Base-by-base conservation (phyloP, 1,140 invertebrate species). In the Heterodera carotae region DNA sequence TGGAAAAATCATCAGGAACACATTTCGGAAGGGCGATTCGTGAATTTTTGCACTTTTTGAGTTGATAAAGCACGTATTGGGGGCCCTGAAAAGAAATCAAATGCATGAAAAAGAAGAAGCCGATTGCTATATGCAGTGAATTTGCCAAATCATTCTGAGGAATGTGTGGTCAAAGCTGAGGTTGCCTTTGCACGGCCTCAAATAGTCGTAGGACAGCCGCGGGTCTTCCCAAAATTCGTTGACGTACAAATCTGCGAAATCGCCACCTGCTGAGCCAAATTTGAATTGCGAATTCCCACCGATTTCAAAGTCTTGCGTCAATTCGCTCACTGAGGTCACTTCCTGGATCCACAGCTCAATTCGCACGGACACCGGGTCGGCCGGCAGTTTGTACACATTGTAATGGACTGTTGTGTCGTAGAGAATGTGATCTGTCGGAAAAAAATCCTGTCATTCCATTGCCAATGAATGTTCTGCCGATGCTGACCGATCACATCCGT, bases 231-330 rank as follows among this genome's bases (percentile, higher is more conserved):
- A 87, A 69, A 87, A 88, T 77, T 87, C 85, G 69, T 87, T 87
- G 53, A 87, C 84, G 70, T 87, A 87, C 64, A 87, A 79, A 86
- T 87, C 85, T 88, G 75, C 31, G 78, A 33, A 77, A 83, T 48
- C n/a, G n/a, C 33, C n/a, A n/a, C n/a, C n/a, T n/a, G 34, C 74
- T 29, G 15, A 80, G 78, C 66, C 15, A 75, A 75, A 39, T 75
- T 33, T 25, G 25, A 15, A 31, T 7, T 75, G 18, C n/a, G 29
- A 75, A 62, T 31, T 77, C 34, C 74, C 73, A 87, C 85, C 85
- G 53, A 87, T 87, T 77, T 87, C 85, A 78, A 87, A 87, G 73
- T 87, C 85, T 60, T 88, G 86, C n/a, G 85, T 87, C 68, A 88
- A 36, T 77, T 87, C 85, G 15, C 79, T 82, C 2, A 87, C 84